Conservation (phyloP, 2,113 vertebrate genomes). For the Herpetotheres cachinnans region DNA sequence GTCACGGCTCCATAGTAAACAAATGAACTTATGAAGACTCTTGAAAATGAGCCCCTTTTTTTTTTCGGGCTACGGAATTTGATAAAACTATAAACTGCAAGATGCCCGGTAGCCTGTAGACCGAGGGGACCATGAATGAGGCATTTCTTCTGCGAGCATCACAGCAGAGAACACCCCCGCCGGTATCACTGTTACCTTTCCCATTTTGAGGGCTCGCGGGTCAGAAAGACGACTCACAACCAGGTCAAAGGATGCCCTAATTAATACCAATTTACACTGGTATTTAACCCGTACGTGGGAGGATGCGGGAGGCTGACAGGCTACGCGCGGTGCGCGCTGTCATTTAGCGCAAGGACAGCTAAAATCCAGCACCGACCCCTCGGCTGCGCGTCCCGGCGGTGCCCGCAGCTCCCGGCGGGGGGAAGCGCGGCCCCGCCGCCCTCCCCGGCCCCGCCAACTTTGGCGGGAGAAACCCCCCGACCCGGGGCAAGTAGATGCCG, state of each 20-base stretch:
- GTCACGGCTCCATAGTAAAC: slow-evolving; percentile 18
- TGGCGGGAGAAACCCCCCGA: neutral
- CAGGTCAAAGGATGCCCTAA: neutral
- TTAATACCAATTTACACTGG: fast-evolving
- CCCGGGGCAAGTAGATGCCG: neutral
- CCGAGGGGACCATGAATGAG: neutral
- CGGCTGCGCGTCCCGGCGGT: neutral
- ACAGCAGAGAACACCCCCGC: neutral
- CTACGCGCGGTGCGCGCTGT: neutral
- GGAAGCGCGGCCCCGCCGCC: neutral
- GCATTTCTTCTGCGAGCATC: neutral
- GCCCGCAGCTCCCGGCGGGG: neutral
- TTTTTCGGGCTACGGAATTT: neutral
- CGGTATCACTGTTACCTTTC: neutral
- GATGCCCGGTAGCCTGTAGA: neutral
- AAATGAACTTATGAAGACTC: neutral
- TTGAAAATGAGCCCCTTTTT: neutral
- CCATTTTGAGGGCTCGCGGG: neutral
- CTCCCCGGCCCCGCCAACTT: neutral
- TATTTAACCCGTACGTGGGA: neutral
- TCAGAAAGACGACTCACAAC: neutral
- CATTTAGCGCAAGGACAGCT: neutral
- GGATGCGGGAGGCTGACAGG: neutral
- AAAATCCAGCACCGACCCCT: neutral
- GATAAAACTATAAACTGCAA: neutral